Evolutionary conservation across 2,113 vertebrate genomes (phyloP), one percentile per base, ranked within the genome.

Genomic region (Aptenodytes patagonicus): DNA sequence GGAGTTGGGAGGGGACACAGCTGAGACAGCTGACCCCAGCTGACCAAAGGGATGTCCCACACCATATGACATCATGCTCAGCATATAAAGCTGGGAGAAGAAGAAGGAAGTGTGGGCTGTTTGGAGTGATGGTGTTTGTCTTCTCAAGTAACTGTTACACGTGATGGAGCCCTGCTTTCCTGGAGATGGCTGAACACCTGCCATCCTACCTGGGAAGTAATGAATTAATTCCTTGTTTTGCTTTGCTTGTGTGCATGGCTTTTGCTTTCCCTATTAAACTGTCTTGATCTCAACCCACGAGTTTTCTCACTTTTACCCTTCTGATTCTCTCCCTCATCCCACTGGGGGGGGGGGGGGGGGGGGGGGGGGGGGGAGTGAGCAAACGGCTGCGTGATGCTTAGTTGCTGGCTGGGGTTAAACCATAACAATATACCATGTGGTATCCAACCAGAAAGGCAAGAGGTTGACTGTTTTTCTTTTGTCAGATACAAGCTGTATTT

Each of bases 321-420:
- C n/a, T 3, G 5, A 26, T 26, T 61, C n/a, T 61, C n/a, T 61
- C 24, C 34, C 34, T 3, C 7, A 7, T 38, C n/a, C n/a, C 10
- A 38, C 10, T 1, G 0, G 0, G 9, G 3, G 9, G 20, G 34
- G 58, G 34, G 20, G 34, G 58, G 34, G 20, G 34, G 58, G 0
- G 0, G 9, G 3, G 9, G 0, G 0, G 9, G 3, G 9, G 20
- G 34, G 58, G 34, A 36, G 60, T 7, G 16, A 26, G 60, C 16
- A 1, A 61, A 10, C 7, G 2, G 60, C n/a, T 61, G 24, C 3
- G 60, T 36, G n/a, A 10, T 7, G 21, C 13, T 26, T 61, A 61
- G 24, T 11, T 61, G n/a, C 24, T 5, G 6, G 24, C 10, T 61
- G 60, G 15, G 15, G 16, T 61, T 61, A 61, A 61, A 61, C n/a